Percentiles rank a stretch among this genome's conserved stretches.
phyloP scores from a whole-genome alignment of 2,113 vertebrate species.

The Gymnogyps californianus region DNA sequence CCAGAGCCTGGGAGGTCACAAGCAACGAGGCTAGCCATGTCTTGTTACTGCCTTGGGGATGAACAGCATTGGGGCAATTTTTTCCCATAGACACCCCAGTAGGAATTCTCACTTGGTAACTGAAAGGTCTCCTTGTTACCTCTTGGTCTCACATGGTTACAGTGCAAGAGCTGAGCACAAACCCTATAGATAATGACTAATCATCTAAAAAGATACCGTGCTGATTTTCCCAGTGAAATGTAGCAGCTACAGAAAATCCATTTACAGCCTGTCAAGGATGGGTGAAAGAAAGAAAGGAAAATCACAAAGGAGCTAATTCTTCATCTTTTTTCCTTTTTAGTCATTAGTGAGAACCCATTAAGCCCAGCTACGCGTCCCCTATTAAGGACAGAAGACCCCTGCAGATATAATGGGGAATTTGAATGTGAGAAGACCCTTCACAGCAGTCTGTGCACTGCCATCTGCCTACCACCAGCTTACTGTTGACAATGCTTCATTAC shows the following conservation, averaged over 20 bases:
- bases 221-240: not conserved
- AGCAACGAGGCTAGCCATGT: not conserved
- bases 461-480: not conserved
- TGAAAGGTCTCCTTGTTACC: not conserved
- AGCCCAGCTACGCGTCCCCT: not conserved
- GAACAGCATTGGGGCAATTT: not conserved
- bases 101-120: not conserved
- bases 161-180: not conserved
- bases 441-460: not conserved
- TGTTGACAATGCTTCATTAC: not conserved
- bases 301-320: constrained; percentile 19
- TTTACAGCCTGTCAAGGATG: not conserved
- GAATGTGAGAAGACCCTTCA: not conserved
- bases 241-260: constrained; percentile 19
- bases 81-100: not conserved
- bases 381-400: not conserved
- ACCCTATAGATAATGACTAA: not conserved
- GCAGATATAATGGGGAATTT: not conserved
- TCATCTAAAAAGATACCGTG: not conserved
- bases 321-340: not conserved
- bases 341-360: constrained; percentile 36
- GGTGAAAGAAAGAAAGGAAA: not conserved
- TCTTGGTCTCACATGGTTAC: not conserved
- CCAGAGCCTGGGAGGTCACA: not conserved
- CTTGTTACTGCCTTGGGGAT: not conserved